phyloP scores from a whole-genome alignment of 1,140 invertebrate species.

The Conopomorpha cramerella region DNA sequence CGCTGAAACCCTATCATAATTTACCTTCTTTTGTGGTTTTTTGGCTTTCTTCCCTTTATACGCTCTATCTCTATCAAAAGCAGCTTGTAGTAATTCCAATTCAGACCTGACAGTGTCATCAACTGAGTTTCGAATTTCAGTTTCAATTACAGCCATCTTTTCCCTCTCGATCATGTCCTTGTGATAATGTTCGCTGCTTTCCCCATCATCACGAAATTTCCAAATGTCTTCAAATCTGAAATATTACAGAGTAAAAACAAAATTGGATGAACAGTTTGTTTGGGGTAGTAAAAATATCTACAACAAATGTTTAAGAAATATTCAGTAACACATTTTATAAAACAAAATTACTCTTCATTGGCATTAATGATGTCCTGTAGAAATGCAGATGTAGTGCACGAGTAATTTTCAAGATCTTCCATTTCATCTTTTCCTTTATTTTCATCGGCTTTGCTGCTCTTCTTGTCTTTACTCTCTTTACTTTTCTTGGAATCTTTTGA shows the following conservation, averaged over 20 bases:
- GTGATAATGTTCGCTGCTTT: constrained; percentile 70
- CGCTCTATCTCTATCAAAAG: constrained; percentile 74
- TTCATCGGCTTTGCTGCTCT: constrained; percentile 40
- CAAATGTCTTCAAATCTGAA: constrained; percentile 75
- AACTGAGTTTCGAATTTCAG: constrained; percentile 80
- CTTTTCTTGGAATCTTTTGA: constrained; percentile 79
- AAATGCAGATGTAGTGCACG: constrained; percentile 62
- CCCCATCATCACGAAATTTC: constrained; percentile 77
- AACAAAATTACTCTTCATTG: constrained; percentile 62
- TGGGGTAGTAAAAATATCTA: no score
- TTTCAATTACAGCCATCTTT: constrained; percentile 82
- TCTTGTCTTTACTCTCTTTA: constrained; percentile 63
- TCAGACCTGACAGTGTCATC: constrained; percentile 87
- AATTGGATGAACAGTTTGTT: no score
- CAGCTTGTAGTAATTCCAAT: constrained; percentile 79
- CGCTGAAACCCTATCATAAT: no score
- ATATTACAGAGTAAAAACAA: constrained; percentile 1
- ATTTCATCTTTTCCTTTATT: constrained; percentile 65
- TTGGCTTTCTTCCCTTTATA: constrained; percentile 77
- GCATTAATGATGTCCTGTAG: constrained; percentile 62
- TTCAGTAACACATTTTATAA: not conserved
- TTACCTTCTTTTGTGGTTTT: constrained; percentile 76
- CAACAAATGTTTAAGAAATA: no score
- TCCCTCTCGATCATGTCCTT: constrained; percentile 81
- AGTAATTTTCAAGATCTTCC: constrained; percentile 60